Conservation (phyloP, 2,113 vertebrate genomes). For the Odocoileus virginianus region DNA sequence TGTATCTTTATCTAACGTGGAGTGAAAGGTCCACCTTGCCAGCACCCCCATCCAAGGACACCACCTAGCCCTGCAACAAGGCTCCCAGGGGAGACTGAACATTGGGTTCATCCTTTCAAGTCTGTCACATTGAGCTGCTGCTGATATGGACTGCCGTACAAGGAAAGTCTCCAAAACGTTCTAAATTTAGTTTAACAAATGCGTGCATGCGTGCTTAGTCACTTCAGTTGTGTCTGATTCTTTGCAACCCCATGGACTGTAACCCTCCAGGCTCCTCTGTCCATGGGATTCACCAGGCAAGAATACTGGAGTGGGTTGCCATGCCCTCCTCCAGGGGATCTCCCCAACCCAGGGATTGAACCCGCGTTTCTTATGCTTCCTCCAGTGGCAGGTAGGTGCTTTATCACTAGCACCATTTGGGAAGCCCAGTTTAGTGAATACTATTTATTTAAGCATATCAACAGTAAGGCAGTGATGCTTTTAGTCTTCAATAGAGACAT, state of each 20-base stretch:
- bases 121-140: not conserved
- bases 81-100: not conserved
- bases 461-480: not conserved
- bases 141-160: not conserved
- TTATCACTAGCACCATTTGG: not conserved
- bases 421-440: not conserved
- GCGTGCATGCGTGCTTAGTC: not conserved
- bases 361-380: fast-evolving
- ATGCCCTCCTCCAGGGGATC: not conserved
- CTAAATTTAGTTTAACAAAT: not conserved
- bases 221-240: not conserved
- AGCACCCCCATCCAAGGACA: not conserved
- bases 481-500: not conserved
- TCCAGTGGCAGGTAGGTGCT: not conserved
- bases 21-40: not conserved
- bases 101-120: not conserved
- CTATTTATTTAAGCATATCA: not conserved
- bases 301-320: not conserved
- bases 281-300: not conserved
- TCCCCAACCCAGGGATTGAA: not conserved
- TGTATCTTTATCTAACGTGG: not conserved
- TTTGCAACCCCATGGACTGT: not conserved
- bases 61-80: not conserved
- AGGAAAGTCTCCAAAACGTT: not conserved
- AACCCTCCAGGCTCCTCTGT: not conserved